phyloP scores from a whole-genome alignment of 2,113 vertebrate genomes.

The Nipponia nippon region DNA sequence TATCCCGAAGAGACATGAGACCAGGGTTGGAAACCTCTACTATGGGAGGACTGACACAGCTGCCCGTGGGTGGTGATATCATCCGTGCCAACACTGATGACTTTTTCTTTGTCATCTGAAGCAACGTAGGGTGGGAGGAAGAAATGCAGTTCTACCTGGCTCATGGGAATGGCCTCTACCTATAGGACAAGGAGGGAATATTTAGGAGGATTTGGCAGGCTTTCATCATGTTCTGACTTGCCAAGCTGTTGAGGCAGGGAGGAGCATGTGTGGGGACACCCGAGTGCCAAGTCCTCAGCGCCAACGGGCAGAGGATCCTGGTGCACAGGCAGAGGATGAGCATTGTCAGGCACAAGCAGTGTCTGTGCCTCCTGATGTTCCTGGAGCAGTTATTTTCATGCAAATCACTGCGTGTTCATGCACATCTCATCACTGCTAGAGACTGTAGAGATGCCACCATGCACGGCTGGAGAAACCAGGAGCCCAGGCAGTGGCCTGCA shows the following conservation, averaged over 20 bases:
- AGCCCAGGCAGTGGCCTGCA: background rate
- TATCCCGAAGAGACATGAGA: background rate
- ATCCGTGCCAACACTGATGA: background rate
- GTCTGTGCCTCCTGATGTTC: background rate
- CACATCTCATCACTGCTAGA: background rate
- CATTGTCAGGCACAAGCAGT: background rate
- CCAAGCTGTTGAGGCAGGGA: background rate
- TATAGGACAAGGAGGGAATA: background rate
- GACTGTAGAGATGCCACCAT: background rate
- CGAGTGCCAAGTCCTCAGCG: background rate
- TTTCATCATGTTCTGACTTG: background rate
- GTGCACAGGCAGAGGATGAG: background rate
- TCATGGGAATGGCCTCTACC: background rate
- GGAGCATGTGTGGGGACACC: background rate
- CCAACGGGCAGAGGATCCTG: accelerated
- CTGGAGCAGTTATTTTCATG: background rate
- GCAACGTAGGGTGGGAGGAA: background rate
- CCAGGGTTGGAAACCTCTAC: background rate
- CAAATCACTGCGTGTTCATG: background rate
- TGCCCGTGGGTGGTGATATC: background rate
- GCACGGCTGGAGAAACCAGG: background rate
- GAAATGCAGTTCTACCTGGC: background rate
- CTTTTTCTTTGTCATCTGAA: background rate
- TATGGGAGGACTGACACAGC: background rate
- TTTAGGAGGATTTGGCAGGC: background rate